A percentile compares a stretch with the other conserved stretches of the same genome.
Conservation (phyloP, 2,113 vertebrate species). For the Spea bombifrons region DNA sequence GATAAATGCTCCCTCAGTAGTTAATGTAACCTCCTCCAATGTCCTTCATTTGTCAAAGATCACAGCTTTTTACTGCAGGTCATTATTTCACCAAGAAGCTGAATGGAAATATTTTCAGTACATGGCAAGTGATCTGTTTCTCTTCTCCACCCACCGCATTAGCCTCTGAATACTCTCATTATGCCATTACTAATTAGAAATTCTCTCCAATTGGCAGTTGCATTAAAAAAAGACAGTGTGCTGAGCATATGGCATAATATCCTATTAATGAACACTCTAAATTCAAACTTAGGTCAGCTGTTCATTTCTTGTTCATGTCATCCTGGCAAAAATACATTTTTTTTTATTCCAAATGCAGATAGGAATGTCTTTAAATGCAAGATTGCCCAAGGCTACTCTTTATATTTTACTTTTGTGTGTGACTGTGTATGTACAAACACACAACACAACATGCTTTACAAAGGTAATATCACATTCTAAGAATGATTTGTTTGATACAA, state of each 20-base stretch:
- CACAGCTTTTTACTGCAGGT: slow-evolving; percentile 55
- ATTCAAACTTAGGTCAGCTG: slow-evolving; percentile 99
- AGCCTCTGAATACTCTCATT: slow-evolving; percentile 95
- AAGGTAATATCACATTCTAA: no score
- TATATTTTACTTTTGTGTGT: slow-evolving; percentile 59
- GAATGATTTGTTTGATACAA: no score
- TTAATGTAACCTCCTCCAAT: slow-evolving; percentile 51
- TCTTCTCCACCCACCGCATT: slow-evolving; percentile 80
- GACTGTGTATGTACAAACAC: background rate
- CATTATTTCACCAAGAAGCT: slow-evolving; percentile 60
- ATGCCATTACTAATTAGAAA: slow-evolving; percentile 98
- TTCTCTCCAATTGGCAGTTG: slow-evolving; percentile 94
- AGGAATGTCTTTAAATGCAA: slow-evolving; percentile 62
- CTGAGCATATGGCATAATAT: slow-evolving; percentile 99
- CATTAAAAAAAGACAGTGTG: slow-evolving; percentile 92
- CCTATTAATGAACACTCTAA: slow-evolving; percentile 99
- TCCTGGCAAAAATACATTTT: slow-evolving; percentile 75
- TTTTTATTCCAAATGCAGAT: slow-evolving; percentile 79
- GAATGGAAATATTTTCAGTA: slow-evolving; percentile 65
- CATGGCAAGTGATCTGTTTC: slow-evolving; percentile 71
- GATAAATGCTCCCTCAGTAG: slow-evolving; percentile 51
- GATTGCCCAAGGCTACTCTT: slow-evolving; percentile 62
- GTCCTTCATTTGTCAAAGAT: slow-evolving; percentile 62
- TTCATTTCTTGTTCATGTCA: slow-evolving; percentile 88
- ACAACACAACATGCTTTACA: background rate